These are phyloP conservation scores for Hesperia comma DNA, from an alignment of 2,888 invertebrate genomes.

Conservation along the genomic window DNA sequence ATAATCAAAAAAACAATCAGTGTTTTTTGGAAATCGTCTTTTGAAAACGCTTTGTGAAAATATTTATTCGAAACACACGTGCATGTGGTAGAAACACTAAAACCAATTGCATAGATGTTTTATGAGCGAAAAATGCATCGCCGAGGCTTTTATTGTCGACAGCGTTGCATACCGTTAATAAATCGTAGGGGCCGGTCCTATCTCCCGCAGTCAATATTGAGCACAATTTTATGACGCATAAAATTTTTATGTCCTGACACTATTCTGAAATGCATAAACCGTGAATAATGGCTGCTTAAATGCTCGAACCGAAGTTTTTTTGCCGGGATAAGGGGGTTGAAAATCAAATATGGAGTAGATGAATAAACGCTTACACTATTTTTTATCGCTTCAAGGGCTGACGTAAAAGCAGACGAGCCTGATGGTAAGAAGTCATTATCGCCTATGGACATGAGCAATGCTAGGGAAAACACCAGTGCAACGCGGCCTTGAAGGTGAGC, in stretches of 20 bases:
- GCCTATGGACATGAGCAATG: too few species aligned
- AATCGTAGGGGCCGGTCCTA: conserved; percentile 16
- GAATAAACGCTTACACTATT: too few species aligned
- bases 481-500: too few species aligned
- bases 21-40: neutral
- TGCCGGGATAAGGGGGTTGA: neutral
- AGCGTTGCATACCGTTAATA: conserved; percentile 21
- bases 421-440: too few species aligned
- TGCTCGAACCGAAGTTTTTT: conserved; percentile 1
- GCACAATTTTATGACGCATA: conserved; percentile 43
- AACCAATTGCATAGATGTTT: conserved; percentile 30
- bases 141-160: conserved; percentile 30
- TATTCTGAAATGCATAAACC: conserved; percentile 38
- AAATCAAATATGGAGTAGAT: conserved; percentile 1
- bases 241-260: conserved; percentile 45
- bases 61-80: conserved; percentile 18
- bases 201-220: conserved; percentile 40
- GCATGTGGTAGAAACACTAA: conserved; percentile 13
- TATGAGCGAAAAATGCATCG: conserved; percentile 35
- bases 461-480: too few species aligned
- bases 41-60: conserved; percentile 1
- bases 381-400: too few species aligned
- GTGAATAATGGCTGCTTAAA: conserved; percentile 37
- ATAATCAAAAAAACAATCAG: neutral
- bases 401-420: too few species aligned